Evolutionary conservation across 2,113 vertebrate genomes (phyloP).

Genomic region (Leucopsar rothschildi): DNA sequence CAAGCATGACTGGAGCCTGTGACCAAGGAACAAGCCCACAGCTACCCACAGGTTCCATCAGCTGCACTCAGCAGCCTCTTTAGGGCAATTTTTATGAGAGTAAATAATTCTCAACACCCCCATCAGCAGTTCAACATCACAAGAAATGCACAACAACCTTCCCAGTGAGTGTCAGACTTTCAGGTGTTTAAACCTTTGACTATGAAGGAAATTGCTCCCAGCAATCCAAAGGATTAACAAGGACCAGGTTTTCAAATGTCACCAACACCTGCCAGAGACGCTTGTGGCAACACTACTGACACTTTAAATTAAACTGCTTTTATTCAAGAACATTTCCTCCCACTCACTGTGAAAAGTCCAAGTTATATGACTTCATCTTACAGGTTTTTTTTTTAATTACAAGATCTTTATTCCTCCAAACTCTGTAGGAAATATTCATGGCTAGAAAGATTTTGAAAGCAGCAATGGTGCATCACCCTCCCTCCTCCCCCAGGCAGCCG

Average conservation of each 20-base stretch:
- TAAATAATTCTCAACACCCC: neutral
- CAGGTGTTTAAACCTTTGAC: neutral
- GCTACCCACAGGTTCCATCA: neutral
- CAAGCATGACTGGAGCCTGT: fast-evolving
- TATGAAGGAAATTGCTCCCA: neutral
- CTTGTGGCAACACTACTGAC: fast-evolving
- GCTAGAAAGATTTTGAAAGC: neutral
- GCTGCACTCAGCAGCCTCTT: neutral
- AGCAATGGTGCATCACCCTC: fast-evolving
- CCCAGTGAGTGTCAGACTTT: neutral
- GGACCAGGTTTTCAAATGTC: neutral
- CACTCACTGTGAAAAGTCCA: neutral
- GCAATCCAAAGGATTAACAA: neutral
- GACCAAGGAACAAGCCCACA: neutral
- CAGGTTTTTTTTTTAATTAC: neutral
- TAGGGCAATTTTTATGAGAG: neutral
- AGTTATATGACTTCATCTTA: neutral
- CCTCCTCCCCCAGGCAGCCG: neutral
- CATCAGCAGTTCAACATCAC: neutral
- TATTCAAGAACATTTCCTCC: neutral
- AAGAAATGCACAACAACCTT: neutral
- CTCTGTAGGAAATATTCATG: fast-evolving
- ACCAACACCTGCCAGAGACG: neutral
- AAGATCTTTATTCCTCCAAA: neutral
- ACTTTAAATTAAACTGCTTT: neutral